Conservation (phyloP, 2,797 vertebrate genomes). For the Scleropages formosus region DNA sequence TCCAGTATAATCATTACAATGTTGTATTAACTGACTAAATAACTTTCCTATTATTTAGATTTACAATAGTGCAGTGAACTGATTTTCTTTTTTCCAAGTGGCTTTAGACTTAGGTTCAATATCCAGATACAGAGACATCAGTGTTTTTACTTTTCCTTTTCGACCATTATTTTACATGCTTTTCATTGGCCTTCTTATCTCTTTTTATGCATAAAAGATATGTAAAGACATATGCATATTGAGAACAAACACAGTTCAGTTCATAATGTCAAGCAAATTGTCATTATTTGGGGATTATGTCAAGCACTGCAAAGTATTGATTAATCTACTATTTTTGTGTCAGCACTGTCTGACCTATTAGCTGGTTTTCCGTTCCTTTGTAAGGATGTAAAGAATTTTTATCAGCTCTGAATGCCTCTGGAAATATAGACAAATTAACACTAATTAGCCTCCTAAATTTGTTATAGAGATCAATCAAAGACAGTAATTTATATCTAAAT, state of each 20-base stretch:
- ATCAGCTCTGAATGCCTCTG: conserved; percentile 9
- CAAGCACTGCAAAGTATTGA: neutral
- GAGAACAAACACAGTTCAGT: neutral
- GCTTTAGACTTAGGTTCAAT: too few species aligned
- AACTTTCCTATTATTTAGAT: too few species aligned
- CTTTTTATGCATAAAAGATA: too few species aligned
- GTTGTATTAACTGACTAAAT: too few species aligned
- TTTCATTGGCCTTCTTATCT: too few species aligned
- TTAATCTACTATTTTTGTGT: neutral
- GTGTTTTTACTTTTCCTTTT: too few species aligned
- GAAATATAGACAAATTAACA: conserved; percentile 16
- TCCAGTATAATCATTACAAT: too few species aligned
- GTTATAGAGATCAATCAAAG: conserved; percentile 26
- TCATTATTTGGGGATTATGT: neutral
- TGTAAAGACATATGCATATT: too few species aligned
- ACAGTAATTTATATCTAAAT: conserved; percentile 28
- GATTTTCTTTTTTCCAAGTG: too few species aligned
- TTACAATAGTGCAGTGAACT: too few species aligned
- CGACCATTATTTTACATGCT: too few species aligned
- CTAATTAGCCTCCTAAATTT: conserved; percentile 25
- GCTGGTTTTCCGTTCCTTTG: conserved; percentile 4
- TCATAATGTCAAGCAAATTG: neutral
- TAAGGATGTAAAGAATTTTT: neutral
- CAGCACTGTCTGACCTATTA: neutral
- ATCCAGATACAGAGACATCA: too few species aligned